Conservation (phyloP, 2,113 vertebrate species). For the Malurus alboscapulatus region DNA sequence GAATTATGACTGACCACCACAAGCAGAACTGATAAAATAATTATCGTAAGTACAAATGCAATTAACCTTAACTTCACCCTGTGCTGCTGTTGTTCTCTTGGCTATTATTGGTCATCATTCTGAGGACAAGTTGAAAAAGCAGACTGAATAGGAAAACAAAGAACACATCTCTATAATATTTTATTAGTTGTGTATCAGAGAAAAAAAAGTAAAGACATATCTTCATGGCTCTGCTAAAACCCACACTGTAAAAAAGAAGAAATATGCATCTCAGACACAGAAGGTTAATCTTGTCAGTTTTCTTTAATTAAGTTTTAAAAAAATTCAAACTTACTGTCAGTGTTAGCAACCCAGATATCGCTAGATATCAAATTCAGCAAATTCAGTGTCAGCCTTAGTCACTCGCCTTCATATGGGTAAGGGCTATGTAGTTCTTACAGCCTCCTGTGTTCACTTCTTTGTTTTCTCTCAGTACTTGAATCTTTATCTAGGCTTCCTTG, state of each 20-base stretch:
- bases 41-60: neutral
- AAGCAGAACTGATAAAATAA: neutral
- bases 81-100: neutral
- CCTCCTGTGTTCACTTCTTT: neutral
- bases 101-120: neutral
- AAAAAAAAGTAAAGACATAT: neutral
- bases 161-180: neutral
- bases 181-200: neutral
- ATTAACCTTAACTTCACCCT: slow-evolving; percentile 7
- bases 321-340: neutral
- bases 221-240: neutral
- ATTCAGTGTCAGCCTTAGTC: neutral
- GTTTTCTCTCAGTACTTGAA: neutral
- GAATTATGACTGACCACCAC: neutral
- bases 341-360: neutral
- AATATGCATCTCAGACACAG: neutral
- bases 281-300: neutral
- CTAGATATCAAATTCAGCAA: neutral
- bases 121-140: neutral
- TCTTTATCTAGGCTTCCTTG: neutral
- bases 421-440: neutral
- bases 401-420: neutral
- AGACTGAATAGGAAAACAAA: neutral
- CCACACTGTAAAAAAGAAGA: neutral
- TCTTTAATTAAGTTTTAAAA: neutral